Conservation (phyloP, 37 sponge, comb jelly and placozoan species). For the Agelas oroides region DNA sequence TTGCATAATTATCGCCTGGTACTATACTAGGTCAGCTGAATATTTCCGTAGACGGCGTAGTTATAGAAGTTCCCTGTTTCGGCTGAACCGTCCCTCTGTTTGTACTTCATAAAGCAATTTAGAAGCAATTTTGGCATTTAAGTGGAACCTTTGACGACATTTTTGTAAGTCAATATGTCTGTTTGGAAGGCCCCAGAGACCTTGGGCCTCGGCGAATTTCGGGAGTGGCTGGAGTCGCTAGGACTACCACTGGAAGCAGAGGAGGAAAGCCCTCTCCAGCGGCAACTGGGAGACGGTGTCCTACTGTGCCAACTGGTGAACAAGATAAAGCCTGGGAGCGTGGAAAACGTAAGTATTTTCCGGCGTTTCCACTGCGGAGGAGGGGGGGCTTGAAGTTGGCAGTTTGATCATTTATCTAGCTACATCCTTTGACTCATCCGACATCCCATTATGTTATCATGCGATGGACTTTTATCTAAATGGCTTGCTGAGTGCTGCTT, state of each 20-base stretch:
- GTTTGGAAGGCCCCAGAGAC: neutral
- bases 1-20: no score
- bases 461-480: neutral
- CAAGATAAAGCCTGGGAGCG: conserved; percentile 73
- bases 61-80: neutral
- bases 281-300: conserved; percentile 73
- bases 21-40: no score
- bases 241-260: conserved; percentile 44
- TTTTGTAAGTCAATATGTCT: neutral
- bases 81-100: no score
- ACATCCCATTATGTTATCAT: no score
- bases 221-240: conserved; percentile 66
- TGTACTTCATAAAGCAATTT: no score
- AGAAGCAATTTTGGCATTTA: no score
- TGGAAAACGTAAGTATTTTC: conserved; percentile 64
- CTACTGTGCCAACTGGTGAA: conserved; percentile 85
- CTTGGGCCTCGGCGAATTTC: conserved; percentile 38
- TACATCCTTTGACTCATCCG: no score
- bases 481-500: no score
- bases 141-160: no score
- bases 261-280: conserved; percentile 26
- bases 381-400: no score
- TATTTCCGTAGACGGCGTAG: neutral
- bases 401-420: no score
- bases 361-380: no score